Conservation (phyloP, 2,888 invertebrate genomes). For the Plagodis dolabraria region DNA sequence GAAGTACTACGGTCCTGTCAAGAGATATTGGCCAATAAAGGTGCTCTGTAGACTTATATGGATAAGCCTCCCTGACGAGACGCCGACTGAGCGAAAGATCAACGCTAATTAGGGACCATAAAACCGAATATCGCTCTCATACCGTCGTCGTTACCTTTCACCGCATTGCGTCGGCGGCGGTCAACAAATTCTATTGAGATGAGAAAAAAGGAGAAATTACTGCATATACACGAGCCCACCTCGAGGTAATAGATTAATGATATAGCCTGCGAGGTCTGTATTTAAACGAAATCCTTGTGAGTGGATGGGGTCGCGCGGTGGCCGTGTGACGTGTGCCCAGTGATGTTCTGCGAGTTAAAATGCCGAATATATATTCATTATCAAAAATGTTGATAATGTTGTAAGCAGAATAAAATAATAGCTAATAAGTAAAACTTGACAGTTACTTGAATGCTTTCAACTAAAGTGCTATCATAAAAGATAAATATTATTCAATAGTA, state of each 20-base stretch:
- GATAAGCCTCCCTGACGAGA: slow-evolving; percentile 53
- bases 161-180: slow-evolving; percentile 56
- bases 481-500: too few species aligned
- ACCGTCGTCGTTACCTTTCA: slow-evolving; percentile 71
- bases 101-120: slow-evolving; percentile 81
- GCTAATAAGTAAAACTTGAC: too few species aligned
- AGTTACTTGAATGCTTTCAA: too few species aligned
- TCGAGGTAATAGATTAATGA: slow-evolving; percentile 82
- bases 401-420: too few species aligned
- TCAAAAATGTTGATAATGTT: too few species aligned
- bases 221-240: slow-evolving; percentile 66
- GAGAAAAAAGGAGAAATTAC: slow-evolving; percentile 65
- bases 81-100: slow-evolving; percentile 72
- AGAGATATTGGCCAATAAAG: slow-evolving; percentile 70
- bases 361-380: neutral
- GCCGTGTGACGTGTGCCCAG: slow-evolving; percentile 51
- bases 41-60: slow-evolving; percentile 62
- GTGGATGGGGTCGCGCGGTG: slow-evolving; percentile 51
- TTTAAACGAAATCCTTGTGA: slow-evolving; percentile 66
- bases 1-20: slow-evolving; percentile 63
- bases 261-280: slow-evolving; percentile 73
- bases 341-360: slow-evolving; percentile 1
- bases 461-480: too few species aligned
- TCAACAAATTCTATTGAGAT: slow-evolving; percentile 61
- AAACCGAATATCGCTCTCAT: slow-evolving; percentile 76